Conservation (phyloP, 2,113 vertebrate species). For the Amblyopsis rosae region DNA sequence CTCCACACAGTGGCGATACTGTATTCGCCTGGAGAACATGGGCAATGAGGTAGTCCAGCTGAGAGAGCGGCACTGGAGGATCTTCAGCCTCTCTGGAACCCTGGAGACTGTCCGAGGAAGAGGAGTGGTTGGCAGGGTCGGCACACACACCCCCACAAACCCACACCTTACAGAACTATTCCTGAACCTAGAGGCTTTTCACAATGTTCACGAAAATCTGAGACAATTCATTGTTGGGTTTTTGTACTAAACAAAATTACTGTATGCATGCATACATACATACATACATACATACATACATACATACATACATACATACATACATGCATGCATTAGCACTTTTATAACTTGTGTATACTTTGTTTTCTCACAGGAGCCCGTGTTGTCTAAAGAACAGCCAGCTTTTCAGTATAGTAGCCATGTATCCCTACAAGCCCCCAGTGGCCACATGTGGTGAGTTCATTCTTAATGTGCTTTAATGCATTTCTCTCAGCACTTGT, state of each 20-base stretch:
- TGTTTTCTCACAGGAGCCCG: conserved; percentile 84
- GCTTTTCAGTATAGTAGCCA: conserved; percentile 99
- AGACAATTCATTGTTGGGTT: too few relatives aligned
- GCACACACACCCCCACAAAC: conserved; percentile 18
- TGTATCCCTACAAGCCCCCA: conserved; percentile 94
- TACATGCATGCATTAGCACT: too few relatives aligned
- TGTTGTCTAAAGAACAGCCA: conserved; percentile 96
- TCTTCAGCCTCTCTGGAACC: conserved; percentile 96
- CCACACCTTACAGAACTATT: neutral
- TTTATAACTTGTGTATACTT: neutral
- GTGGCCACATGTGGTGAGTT: conserved; percentile 97
- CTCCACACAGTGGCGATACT: conserved; percentile 89
- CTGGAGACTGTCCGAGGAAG: conserved; percentile 94
- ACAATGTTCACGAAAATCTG: too few relatives aligned
- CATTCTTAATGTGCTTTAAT: neutral
- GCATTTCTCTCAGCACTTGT: neutral
- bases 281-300: too few relatives aligned
- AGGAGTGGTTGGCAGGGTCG: conserved; percentile 93
- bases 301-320: too few relatives aligned
- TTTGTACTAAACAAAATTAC: too few relatives aligned
- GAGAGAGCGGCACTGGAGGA: conserved; percentile 95
- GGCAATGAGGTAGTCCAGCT: conserved; percentile 94
- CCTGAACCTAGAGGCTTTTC: too few relatives aligned
- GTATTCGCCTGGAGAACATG: conserved; percentile 95
- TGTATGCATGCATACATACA: too few relatives aligned